Percentiles rank a stretch among this genome's conserved stretches.
Evolutionary conservation across 2,113 vertebrate genomes (phyloP).

Genomic region (Notarius quadriscutis): DNA sequence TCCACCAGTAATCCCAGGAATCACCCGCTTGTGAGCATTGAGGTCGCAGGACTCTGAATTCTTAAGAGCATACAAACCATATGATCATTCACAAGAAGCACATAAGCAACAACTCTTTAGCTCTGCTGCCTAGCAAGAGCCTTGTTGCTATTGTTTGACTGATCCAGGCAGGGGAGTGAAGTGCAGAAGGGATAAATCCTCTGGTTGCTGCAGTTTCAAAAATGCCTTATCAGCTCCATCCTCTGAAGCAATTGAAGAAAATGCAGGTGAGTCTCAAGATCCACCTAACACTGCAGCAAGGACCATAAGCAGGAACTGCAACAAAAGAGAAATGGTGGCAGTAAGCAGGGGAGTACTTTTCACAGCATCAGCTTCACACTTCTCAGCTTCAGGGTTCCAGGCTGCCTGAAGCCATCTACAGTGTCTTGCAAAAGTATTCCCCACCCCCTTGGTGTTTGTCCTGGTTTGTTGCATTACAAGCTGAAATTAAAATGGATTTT

Average conservation of each 20-base stretch:
- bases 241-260: constrained; percentile 63
- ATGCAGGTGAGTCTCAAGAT: constrained; percentile 73
- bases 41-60: too few species aligned
- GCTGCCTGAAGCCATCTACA: constrained; percentile 58
- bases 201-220: constrained; percentile 73
- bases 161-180: constrained; percentile 61
- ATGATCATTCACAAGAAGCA: not conserved
- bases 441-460: too few species aligned
- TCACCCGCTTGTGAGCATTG: too few species aligned
- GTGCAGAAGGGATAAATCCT: constrained; percentile 70
- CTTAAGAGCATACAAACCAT: not conserved
- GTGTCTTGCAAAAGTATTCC: too few species aligned
- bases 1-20: too few species aligned
- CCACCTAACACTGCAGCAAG: constrained; percentile 68
- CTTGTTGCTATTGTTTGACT: constrained; percentile 62
- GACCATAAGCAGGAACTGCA: constrained; percentile 55
- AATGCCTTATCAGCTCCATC: constrained; percentile 70
- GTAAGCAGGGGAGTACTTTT: constrained; percentile 56
- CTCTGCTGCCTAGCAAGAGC: constrained; percentile 61
- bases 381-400: constrained; percentile 61
- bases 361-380: constrained; percentile 69
- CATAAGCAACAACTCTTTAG: constrained; percentile 60
- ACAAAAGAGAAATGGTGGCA: not conserved
- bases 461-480: too few species aligned
- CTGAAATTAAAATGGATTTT: too few species aligned